Base-by-base conservation (phyloP, 2,888 invertebrate species). In the Leucoma salicis region DNA sequence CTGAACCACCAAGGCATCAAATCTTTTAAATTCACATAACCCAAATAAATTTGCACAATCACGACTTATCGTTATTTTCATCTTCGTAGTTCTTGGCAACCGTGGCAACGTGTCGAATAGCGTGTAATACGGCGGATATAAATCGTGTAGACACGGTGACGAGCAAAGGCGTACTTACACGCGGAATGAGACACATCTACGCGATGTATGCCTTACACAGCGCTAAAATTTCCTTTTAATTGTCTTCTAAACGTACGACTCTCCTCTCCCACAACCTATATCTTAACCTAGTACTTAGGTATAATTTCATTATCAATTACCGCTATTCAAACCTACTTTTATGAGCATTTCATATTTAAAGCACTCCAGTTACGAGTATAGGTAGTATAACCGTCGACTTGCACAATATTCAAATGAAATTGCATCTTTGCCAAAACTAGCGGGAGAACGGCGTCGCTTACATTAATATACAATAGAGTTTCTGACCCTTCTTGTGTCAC, bases 341-440 rank as follows among this genome's bases (percentile, higher is more conserved):
- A 83, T 78, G 75, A 78, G 71, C 79, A 76, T 78, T 84, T 80
- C 82, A 77, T 83, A 82, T 84, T 84, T 85, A 81, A 85, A 87
- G 70, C 78, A 74, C 72, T 79, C 66, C 78, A 72, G 74, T 70
- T 72, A 69, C 71, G 68, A 72, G 73, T 71, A 80, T 82, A 81
- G 74, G 77, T 70, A 69, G 72, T 76, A 77, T 82, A 82, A 82
- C 78, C 73, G 78, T 79, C 71, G 62, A 78, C 84, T 84, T 87
- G 87, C 87, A 87, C 84, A 84, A 83, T 87, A 89, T 89, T 89
- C 87, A 89, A 89, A 89, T 89, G 82, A 82, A 85, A 89, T 89
- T 89, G 87, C 87, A 89, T 87, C 88, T 88, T 89, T 88, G 88
- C 88, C 87, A 87, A 88, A 88, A 88, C 87, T 86, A 86, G 83